phyloP scores from a whole-genome alignment of 2,888 invertebrate species.

The Coenonympha glycerion region DNA sequence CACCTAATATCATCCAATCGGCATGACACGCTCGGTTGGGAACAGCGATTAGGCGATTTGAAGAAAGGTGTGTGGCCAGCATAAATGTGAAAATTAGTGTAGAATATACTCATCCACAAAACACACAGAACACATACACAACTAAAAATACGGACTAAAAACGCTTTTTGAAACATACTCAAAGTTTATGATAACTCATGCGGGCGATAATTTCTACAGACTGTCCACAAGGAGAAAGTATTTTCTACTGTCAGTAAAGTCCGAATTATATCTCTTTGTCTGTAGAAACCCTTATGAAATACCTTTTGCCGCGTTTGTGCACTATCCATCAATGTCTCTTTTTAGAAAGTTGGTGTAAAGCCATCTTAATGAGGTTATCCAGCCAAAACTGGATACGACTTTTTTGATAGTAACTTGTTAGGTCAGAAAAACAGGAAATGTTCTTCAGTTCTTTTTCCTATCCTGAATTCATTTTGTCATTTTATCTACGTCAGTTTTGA shows the following conservation, averaged over 20 bases:
- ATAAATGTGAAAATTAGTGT: too few species aligned
- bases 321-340: slow-evolving; percentile 45
- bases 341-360: slow-evolving; percentile 34
- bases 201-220: too few species aligned
- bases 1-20: too few species aligned
- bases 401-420: slow-evolving; percentile 3
- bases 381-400: slow-evolving; percentile 19
- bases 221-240: neutral
- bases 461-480: neutral
- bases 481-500: too few species aligned
- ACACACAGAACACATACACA: too few species aligned
- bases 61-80: too few species aligned
- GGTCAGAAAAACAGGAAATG: neutral
- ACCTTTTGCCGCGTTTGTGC: slow-evolving; percentile 25
- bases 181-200: too few species aligned
- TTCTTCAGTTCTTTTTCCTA: neutral
- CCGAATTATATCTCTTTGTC: slow-evolving; percentile 12
- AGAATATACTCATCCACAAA: too few species aligned
- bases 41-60: too few species aligned
- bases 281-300: slow-evolving; percentile 23
- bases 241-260: neutral
- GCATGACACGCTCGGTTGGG: too few species aligned
- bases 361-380: slow-evolving; percentile 42
- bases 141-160: too few species aligned
- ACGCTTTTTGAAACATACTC: too few species aligned